phyloP scores from a whole-genome alignment of 64 coral and sea anemone species.

The Exaiptasia diaphana region DNA sequence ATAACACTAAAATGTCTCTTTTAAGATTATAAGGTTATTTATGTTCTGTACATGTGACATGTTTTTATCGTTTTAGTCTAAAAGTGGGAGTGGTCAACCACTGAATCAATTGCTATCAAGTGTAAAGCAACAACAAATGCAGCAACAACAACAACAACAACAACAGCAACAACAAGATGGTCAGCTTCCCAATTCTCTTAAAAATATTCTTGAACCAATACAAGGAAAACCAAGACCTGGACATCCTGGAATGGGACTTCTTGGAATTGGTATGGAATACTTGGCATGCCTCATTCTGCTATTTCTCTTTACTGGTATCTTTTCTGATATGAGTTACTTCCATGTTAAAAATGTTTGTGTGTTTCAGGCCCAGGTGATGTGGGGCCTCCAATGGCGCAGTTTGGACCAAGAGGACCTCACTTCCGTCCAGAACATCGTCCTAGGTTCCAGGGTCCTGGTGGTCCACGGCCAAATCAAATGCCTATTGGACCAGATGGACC shows the following conservation, averaged over 20 bases:
- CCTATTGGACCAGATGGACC: constrained; percentile 66
- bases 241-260: constrained; percentile 53
- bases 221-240: constrained; percentile 65
- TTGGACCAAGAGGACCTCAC: constrained; percentile 49
- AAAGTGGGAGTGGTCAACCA: constrained; percentile 28
- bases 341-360: neutral
- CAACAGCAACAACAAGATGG: constrained; percentile 22
- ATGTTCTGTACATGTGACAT: too few species aligned
- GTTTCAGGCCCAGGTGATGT: constrained; percentile 46
- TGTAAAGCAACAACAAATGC: constrained; percentile 1
- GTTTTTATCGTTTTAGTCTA: neutral
- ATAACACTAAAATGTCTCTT: too few species aligned
- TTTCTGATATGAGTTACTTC: neutral
- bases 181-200: constrained; percentile 40
- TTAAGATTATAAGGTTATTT: too few species aligned
- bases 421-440: constrained; percentile 59
- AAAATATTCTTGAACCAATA: constrained; percentile 71
- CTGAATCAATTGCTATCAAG: constrained; percentile 43
- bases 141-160: constrained; percentile 21
- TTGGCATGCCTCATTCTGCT: too few species aligned
- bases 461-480: constrained; percentile 31
- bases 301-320: too few species aligned
- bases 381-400: neutral
- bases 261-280: constrained; percentile 87
- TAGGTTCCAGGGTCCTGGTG: constrained; percentile 81